phyloP scores from a whole-genome alignment of 2,888 invertebrate species.

The Xanthorhoe designata region DNA sequence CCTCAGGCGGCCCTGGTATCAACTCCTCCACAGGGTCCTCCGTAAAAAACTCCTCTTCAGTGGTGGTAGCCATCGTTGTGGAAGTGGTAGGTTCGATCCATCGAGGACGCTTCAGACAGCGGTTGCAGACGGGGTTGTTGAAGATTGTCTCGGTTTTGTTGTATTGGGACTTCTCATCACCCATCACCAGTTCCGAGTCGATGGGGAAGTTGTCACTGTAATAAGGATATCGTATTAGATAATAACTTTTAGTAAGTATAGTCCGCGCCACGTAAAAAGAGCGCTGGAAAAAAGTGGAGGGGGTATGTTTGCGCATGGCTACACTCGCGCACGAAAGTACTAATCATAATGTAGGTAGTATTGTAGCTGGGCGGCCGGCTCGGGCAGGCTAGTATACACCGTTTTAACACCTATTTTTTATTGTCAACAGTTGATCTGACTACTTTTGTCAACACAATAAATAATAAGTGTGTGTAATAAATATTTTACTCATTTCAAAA shows the following conservation, averaged over 20 bases:
- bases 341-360: no score
- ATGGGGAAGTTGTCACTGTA: conserved; percentile 84
- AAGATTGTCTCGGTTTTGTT: conserved; percentile 52
- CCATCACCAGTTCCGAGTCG: conserved; percentile 89
- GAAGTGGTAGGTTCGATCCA: conserved; percentile 39
- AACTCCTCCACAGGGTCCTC: conserved; percentile 32
- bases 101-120: conserved; percentile 55
- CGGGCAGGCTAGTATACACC: no score
- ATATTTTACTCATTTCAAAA: no score
- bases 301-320: no score
- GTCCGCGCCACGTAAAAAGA: no score
- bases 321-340: no score
- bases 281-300: no score
- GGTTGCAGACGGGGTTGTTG: conserved; percentile 51
- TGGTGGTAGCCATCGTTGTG: conserved; percentile 39
- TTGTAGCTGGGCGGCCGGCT: no score
- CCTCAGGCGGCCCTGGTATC: neutral
- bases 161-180: conserved; percentile 85
- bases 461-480: no score
- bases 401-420: no score
- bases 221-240: conserved; percentile 19
- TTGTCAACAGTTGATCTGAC: no score
- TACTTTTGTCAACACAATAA: no score
- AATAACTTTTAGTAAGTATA: neutral
- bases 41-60: conserved; percentile 17